Base-by-base conservation (phyloP, 1,140 invertebrate species). In the Sarcophaga peregrina region DNA sequence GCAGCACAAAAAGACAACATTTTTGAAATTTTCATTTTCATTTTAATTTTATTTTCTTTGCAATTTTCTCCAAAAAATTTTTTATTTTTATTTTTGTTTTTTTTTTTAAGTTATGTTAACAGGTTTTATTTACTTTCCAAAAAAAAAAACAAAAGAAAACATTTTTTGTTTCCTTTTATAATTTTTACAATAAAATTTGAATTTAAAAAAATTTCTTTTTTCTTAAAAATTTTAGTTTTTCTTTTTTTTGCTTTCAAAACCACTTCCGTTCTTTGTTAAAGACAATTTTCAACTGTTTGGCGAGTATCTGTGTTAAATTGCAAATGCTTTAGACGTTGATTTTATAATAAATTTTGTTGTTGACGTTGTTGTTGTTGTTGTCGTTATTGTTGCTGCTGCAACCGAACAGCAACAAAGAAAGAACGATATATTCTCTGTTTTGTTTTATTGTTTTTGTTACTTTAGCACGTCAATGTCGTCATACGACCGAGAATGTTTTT, bases 221-320 rank as follows among this genome's bases (percentile, higher is more conserved):
- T 52, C 5, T 3, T 52, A 3, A 9, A 52, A 52, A 10, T 52
- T 52, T 52, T 0, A 52, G 13, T 17, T 13, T 62, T 62, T n/a
- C 6, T 62, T 17, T 62, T n/a, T 58, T 68, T 68, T 68, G 9
- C 25, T 20, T 68, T 68, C 17, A 20, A 20, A 9, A 68, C 8
- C 62, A 68, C 62, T 68, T 68, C 62, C 62, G 62, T 68, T 68
- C 62, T 68, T n/a, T 20, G 17, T 37, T 15, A 13, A 17, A 80
- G 47, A 54, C 25, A 13, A 25, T n/a, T 50, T 81, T 81, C 62
- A 81, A 83, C 54, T 54, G 15, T 46, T 46, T 68, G 5, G 80
- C 25, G 54, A 80, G n/a, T 80, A 72, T 68, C 20, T 8, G 6
- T 20, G 58, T 68, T 20, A 68, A 68, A 8, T 68, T 68, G 54